Evolutionary conservation across 2,888 invertebrate genomes (phyloP), one percentile per base, ranked within the genome.

Genomic region (Drosophila neoperkinsi): DNA sequence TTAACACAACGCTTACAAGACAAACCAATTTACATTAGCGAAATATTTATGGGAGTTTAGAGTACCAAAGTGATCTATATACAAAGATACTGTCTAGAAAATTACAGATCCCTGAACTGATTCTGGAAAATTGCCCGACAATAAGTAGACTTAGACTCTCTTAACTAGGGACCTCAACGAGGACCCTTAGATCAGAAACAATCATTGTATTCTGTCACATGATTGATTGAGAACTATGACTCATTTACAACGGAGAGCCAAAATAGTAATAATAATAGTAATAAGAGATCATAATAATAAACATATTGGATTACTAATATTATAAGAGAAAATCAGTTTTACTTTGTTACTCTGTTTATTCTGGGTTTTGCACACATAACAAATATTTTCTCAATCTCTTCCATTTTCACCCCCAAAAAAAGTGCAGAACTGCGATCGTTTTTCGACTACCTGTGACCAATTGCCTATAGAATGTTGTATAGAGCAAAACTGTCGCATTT

Each of bases 401-500:
- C 21, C 11, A 25, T 34, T 61, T 61, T 6, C 34, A 50, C 63
- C 63, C 63, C 63, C 43, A 38, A 50, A 30, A 51, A 28, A 49
- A 28, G 49, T 28, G 25, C 28, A 16, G 16, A 33, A 9, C 34
- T 21, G 33, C 16, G 21, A n/a, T n/a, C 33, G 4, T 57, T 46
- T 41, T 33, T 49, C 3, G 50, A 41, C 52, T 76, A 38, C 38
- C 50, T 72, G 60, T 64, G 56, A 59, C 62, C 28, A 38, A 55
- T 43, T 34, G 36, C 25, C 46, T 16, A 10, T 28, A 46, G 25
- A 49, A 64, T 46, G 61, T 51, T 28, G 36, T 30, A 34, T 36
- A 0, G 28, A 7, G 50, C 0, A 53, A 52, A 33, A 58, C 6
- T 79, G 78, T 81, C 73, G 55, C 69, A 59, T 65, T 71, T 56